Base-by-base conservation (phyloP, 2,888 invertebrate genomes). In the Cerceris rybyensis region DNA sequence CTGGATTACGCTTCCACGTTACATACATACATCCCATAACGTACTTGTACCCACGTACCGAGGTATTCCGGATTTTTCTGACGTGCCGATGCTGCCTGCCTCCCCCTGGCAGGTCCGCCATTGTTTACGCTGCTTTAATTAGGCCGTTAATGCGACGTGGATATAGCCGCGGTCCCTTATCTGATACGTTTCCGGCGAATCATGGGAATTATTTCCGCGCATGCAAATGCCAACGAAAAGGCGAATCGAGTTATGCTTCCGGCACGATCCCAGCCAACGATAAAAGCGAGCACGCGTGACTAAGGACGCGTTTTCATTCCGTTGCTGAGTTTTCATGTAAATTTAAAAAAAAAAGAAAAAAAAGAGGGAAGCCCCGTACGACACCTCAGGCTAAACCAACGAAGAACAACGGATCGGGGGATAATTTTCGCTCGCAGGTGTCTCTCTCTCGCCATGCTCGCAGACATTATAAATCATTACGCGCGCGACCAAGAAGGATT, bases 151-250 rank as follows among this genome's bases (percentile, higher is more conserved):
- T 79, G 82, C 82, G 77, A 82, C 74, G 64, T 70, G 75, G 60
- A 78, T 78, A 82, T 71, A 81, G 64, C 75, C 65, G 55, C 63
- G 74, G 59, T 17, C 74, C 61, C 84, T 88, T 88, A 84, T 87
- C 87, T 85, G 82, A 84, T 80, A 74, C 78, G 69, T 84, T 86
- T 88, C 88, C 87, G 85, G 84, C 83, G 75, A 88, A 86, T 89
- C 84, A 86, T 87, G 87, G 86, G 90, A 91, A 90, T 90, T 88
- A 88, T 89, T 90, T 89, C 87, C 87, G 86, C 86, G 87, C 89
- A 91, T 91, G 91, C 89, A 91, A 91, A 92, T 91, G 83, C 83
- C 83, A 77, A 81, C 86, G 89, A 89, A 87, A 88, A 86, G 87
- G 86, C 86, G 83, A 87, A 89, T 89, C 89, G 88, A 88, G 88